Evolutionary conservation across 2,888 invertebrate genomes (phyloP).

Genomic region (Amblyteles armatorius): DNA sequence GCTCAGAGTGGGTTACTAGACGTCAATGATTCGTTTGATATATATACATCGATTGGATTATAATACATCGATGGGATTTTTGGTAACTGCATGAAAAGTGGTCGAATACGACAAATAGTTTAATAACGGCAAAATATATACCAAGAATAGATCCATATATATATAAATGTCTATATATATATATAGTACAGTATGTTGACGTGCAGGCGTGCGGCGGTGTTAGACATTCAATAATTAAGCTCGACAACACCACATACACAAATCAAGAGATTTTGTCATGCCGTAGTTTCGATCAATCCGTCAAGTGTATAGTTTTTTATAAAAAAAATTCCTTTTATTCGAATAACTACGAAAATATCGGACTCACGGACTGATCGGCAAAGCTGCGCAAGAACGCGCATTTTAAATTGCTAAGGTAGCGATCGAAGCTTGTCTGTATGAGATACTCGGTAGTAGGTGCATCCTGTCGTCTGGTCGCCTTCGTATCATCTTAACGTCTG

Average conservation of each 20-base stretch:
- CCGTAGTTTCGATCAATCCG: constrained; percentile 34
- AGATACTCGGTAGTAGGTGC: constrained; percentile 36
- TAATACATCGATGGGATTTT: constrained; percentile 57
- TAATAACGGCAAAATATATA: constrained; percentile 56
- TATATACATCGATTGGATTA: constrained; percentile 10
- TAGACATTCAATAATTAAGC: constrained; percentile 55
- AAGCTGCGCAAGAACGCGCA: constrained; percentile 5
- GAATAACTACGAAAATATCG: constrained; percentile 17
- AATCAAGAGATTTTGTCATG: constrained; percentile 31
- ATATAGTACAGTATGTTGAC: constrained; percentile 53
- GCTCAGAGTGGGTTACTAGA: constrained; percentile 32
- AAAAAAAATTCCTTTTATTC: background rate
- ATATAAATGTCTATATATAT: constrained; percentile 49
- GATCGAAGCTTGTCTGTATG: constrained; percentile 29
- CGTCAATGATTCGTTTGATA: constrained; percentile 44
- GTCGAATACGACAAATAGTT: constrained; percentile 67
- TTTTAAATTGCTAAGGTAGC: constrained; percentile 4
- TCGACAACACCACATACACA: constrained; percentile 34
- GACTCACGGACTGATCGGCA: constrained; percentile 28
- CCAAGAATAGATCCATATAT: constrained; percentile 32
- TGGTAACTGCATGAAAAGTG: constrained; percentile 60
- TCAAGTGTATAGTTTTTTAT: background rate
- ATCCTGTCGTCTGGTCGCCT: background rate
- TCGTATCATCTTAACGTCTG: background rate
- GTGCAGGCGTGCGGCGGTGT: constrained; percentile 65